A percentile compares a stretch with the other conserved stretches of the same genome.
Evolutionary conservation across 2,888 invertebrate genomes (phyloP).

Genomic region (Clusia tigrina): DNA sequence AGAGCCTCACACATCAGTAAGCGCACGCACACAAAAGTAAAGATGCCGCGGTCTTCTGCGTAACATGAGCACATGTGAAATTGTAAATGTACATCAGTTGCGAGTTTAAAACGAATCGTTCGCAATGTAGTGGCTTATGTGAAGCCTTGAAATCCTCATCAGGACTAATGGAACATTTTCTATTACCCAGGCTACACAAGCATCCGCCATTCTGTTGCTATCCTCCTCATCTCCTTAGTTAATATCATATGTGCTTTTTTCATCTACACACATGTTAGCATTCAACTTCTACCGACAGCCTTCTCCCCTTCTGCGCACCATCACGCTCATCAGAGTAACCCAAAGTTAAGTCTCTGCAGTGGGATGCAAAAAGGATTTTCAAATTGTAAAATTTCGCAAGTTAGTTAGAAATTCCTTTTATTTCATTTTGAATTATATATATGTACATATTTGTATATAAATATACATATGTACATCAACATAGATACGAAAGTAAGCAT

Average conservation of each 20-base stretch:
- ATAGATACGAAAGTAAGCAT: neutral
- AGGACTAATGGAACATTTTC: constrained; percentile 57
- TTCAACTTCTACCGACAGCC: constrained; percentile 39
- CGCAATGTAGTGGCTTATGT: constrained; percentile 25
- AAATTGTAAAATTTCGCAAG: constrained; percentile 49
- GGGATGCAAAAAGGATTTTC: constrained; percentile 38
- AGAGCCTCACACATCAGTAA: neutral
- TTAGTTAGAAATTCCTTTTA: constrained; percentile 42
- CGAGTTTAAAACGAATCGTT: constrained; percentile 22
- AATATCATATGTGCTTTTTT: constrained; percentile 11
- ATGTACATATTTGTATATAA: constrained; percentile 37
- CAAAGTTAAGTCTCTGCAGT: constrained; percentile 10
- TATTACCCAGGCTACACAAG: constrained; percentile 46
- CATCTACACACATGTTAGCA: constrained; percentile 48
- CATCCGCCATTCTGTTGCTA: constrained; percentile 27
- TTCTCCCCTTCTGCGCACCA: constrained; percentile 20
- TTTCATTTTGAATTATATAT: constrained; percentile 28
- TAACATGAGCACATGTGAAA: constrained; percentile 20
- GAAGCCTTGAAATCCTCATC: constrained; percentile 41
- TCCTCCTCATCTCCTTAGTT: constrained; percentile 11
- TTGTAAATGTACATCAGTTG: constrained; percentile 24
- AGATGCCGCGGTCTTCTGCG: constrained; percentile 9
- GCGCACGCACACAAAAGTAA: neutral
- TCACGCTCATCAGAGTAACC: neutral
- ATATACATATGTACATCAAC: no score